Evolutionary conservation across 2,888 invertebrate species (phyloP).

Genomic region (Amphimallon solstitiale): DNA sequence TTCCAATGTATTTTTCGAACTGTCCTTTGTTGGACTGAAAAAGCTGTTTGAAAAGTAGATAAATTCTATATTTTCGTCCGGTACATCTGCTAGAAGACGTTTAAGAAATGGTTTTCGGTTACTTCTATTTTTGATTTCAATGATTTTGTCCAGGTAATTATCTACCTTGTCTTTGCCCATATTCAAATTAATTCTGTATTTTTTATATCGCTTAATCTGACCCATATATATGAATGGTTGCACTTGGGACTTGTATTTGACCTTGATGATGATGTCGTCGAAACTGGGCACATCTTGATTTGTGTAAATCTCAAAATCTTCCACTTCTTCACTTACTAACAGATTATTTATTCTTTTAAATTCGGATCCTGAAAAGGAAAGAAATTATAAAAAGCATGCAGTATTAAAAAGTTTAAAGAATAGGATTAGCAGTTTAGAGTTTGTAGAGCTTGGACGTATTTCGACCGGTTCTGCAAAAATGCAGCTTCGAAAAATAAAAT

Average conservation of each 20-base stretch:
- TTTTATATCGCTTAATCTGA: not conserved
- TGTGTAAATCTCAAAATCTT: slow-evolving; percentile 5
- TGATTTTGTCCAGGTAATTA: not conserved
- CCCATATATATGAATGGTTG: not conserved
- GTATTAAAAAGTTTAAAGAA: no score
- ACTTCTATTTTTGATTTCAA: not conserved
- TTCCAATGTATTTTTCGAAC: no score
- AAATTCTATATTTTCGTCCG: slow-evolving; percentile 9
- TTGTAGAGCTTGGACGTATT: no score
- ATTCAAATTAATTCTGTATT: not conserved
- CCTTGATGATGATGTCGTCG: slow-evolving; percentile 7
- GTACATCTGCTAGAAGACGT: not conserved
- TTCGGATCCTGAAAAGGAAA: no score
- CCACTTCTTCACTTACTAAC: slow-evolving; percentile 14
- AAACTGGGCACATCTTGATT: slow-evolving; percentile 3
- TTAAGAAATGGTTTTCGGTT: not conserved
- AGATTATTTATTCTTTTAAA: no score
- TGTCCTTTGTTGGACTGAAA: not conserved
- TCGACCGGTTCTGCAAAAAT: no score
- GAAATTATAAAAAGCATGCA: no score
- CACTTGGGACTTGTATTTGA: not conserved
- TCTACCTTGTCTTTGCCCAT: not conserved
- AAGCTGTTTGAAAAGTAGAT: not conserved
- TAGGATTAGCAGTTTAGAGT: no score
- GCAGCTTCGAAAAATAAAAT: no score